These are phyloP conservation scores for Zaprionus gabonicus DNA, from an alignment of 1,140 invertebrate species.

Conservation along the genomic window DNA sequence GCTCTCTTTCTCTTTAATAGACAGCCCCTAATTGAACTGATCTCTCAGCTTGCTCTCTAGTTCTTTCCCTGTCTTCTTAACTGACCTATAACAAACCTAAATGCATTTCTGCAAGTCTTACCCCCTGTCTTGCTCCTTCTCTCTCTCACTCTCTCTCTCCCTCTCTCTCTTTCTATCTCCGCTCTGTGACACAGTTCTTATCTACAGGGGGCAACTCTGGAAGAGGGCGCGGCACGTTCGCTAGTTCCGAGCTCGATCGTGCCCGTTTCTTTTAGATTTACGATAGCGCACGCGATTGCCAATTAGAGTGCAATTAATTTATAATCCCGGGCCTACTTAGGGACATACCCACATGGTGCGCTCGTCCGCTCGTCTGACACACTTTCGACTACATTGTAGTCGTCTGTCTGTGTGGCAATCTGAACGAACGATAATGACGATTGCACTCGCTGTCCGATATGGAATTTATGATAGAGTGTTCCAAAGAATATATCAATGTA, in stretches of 20 bases:
- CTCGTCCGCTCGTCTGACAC: conserved; percentile 38
- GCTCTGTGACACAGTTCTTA: conserved; percentile 3
- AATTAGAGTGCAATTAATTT: conserved; percentile 60
- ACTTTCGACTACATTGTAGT: conserved; percentile 41
- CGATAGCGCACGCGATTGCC: conserved; percentile 40
- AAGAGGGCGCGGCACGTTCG: neutral
- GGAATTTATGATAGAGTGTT: conserved; percentile 32
- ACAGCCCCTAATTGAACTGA: neutral
- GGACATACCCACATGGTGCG: conserved; percentile 23
- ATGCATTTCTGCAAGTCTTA: neutral
- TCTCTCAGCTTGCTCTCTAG: neutral
- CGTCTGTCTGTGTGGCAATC: conserved; percentile 21
- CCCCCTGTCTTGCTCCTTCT: neutral
- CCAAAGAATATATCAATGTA: neutral
- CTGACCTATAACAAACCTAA: too few species aligned
- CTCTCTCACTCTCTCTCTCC: neutral
- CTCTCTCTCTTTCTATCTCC: neutral
- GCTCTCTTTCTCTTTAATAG: neutral
- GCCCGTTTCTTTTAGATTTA: conserved; percentile 41
- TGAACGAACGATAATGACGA: conserved; percentile 37
- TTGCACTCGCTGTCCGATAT: conserved; percentile 37
- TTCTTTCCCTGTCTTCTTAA: neutral
- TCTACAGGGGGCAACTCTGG: conserved; percentile 7
- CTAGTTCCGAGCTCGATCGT: neutral
- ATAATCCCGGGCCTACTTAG: conserved; percentile 46